phyloP scores from a whole-genome alignment of 2,797 vertebrate species.

The Oryzias sinensis region DNA sequence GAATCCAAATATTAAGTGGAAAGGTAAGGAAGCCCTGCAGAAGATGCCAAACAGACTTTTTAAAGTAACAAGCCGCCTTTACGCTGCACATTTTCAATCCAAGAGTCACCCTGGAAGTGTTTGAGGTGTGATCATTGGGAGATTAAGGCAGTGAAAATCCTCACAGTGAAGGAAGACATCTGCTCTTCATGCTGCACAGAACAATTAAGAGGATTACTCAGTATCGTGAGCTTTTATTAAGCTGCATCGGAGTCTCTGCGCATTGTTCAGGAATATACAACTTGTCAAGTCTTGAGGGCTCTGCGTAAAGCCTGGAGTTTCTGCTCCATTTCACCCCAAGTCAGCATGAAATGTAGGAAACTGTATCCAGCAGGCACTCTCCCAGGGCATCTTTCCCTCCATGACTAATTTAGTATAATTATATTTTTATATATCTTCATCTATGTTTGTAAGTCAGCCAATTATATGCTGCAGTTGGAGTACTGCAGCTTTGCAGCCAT shows the following conservation, averaged over 20 bases:
- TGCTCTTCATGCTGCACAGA: slow-evolving; percentile 27
- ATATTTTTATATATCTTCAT: slow-evolving; percentile 1
- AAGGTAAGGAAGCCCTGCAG: too few relatives aligned
- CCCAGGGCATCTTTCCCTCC: slow-evolving; percentile 25
- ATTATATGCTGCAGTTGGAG: slow-evolving; percentile 17
- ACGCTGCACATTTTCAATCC: too few relatives aligned
- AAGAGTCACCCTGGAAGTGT: too few relatives aligned
- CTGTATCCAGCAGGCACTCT: slow-evolving; percentile 20
- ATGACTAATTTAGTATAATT: slow-evolving; percentile 29
- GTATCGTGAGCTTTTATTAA: slow-evolving; percentile 46
- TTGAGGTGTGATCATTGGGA: too few relatives aligned
- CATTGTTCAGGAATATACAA: slow-evolving; percentile 50
- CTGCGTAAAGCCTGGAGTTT: slow-evolving; percentile 46
- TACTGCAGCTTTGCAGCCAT: slow-evolving; percentile 2
- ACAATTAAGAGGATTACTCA: slow-evolving; percentile 42
- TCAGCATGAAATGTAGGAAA: slow-evolving; percentile 33
- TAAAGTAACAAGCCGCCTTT: too few relatives aligned
- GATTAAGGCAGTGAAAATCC: too few relatives aligned
- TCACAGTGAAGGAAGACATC: background rate
- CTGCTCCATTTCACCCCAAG: slow-evolving; percentile 67
- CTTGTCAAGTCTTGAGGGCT: slow-evolving; percentile 39
- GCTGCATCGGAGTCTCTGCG: slow-evolving; percentile 28
- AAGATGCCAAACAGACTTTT: too few relatives aligned
- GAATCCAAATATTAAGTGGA: too few relatives aligned
- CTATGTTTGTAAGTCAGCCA: slow-evolving; percentile 35